phyloP scores from a whole-genome alignment of 37 sponge, comb jelly and placozoan genomes.

The Hormiphora californensis region DNA sequence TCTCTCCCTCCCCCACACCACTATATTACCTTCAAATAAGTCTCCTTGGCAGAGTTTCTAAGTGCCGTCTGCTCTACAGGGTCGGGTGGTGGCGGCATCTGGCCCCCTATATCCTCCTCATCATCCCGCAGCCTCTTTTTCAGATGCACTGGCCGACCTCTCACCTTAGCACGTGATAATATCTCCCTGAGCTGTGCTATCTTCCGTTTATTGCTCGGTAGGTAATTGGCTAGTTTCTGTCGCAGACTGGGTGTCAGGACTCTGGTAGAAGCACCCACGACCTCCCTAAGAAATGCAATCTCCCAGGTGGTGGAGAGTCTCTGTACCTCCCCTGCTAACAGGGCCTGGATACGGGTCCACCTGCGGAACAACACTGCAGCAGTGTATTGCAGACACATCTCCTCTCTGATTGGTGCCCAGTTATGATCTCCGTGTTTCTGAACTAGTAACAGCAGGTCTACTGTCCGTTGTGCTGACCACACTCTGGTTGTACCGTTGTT shows the following conservation, averaged over 20 bases:
- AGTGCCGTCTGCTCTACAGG: no score
- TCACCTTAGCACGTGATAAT: neutral
- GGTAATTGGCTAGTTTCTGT: neutral
- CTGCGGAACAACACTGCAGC: constrained; percentile 28
- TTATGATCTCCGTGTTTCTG: neutral
- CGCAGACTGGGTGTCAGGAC: neutral
- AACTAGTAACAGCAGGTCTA: neutral
- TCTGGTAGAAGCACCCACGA: neutral
- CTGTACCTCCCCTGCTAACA: neutral
- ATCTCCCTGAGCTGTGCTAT: neutral
- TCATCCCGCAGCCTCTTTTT: constrained; percentile 1
- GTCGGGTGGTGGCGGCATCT: no score
- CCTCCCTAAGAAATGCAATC: neutral
- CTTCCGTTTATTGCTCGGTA: neutral
- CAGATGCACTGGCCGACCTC: neutral
- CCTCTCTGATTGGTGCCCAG: neutral
- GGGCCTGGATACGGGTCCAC: neutral
- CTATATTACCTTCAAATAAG: no score
- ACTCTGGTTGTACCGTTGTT: neutral
- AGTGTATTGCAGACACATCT: neutral
- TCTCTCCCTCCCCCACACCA: no score
- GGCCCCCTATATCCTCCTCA: no score
- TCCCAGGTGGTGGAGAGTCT: constrained; percentile 8
- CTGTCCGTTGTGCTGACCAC: neutral
- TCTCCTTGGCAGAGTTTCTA: no score